Evolutionary conservation across 2,797 vertebrate species (phyloP).

Genomic region (Acrossocheilus wenchowensis): DNA sequence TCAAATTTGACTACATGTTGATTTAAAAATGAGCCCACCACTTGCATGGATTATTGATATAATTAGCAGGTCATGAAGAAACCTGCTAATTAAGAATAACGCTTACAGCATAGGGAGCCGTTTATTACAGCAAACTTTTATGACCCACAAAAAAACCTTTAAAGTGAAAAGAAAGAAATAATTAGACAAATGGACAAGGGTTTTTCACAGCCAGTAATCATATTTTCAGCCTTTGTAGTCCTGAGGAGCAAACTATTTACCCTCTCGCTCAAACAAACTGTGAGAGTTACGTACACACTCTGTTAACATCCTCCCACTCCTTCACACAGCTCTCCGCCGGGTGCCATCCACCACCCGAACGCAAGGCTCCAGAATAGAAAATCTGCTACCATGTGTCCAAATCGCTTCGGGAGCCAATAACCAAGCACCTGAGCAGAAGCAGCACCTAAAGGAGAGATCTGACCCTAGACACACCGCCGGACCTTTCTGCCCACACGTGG

Average conservation of each 20-base stretch:
- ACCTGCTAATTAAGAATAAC: constrained; percentile 18
- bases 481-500: constrained; percentile 24
- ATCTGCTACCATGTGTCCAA: not conserved
- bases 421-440: constrained; percentile 10
- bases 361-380: constrained; percentile 21
- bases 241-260: constrained; percentile 62
- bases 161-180: constrained; percentile 34
- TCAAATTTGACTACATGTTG: not conserved
- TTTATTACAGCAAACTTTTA: constrained; percentile 20
- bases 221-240: constrained; percentile 12
- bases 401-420: constrained; percentile 1
- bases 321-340: constrained; percentile 17
- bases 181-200: not conserved
- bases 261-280: constrained; percentile 74
- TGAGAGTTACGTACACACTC: constrained; percentile 67
- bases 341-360: constrained; percentile 23
- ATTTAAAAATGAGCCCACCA: not conserved
- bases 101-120: not conserved
- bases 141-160: not conserved
- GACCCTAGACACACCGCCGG: not conserved
- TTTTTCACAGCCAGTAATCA: constrained; percentile 2
- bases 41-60: not conserved
- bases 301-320: constrained; percentile 64
- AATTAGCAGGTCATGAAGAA: not conserved
- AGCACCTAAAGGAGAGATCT: not conserved